Conservation (phyloP, 2,797 vertebrate genomes). For the Valencia hispanica region DNA sequence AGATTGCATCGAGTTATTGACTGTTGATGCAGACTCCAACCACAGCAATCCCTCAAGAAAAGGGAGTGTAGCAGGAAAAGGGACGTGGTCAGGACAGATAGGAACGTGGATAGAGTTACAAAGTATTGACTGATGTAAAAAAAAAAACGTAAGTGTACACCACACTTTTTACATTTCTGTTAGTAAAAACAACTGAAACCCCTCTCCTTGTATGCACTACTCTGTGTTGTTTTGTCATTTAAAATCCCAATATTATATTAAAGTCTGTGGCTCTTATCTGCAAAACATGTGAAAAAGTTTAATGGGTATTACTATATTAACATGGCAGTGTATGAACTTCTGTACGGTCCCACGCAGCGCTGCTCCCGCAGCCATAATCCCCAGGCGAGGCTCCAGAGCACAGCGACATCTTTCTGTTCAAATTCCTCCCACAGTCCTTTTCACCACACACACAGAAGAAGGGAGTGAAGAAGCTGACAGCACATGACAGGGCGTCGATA, state of each 20-base stretch:
- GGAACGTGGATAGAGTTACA: neutral
- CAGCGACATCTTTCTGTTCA: constrained; percentile 38
- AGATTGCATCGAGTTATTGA: too few species aligned
- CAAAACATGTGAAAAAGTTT: neutral
- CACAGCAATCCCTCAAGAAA: too few species aligned
- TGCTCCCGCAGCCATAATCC: constrained; percentile 39
- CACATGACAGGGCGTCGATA: constrained; percentile 59
- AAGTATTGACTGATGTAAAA: neutral
- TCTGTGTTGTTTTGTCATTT: neutral
- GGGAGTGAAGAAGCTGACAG: constrained; percentile 46
- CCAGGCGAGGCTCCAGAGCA: constrained; percentile 30
- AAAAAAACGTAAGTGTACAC: neutral
- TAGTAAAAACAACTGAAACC: neutral
- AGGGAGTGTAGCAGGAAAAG: neutral
- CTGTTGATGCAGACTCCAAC: too few species aligned
- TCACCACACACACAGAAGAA: constrained; percentile 2
- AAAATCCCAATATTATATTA: neutral
- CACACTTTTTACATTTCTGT: neutral
- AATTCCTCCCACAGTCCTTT: constrained; percentile 35
- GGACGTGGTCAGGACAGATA: neutral
- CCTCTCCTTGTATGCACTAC: neutral
- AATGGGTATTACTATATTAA: neutral
- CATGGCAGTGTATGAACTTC: constrained; percentile 28
- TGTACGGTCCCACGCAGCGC: constrained; percentile 23
- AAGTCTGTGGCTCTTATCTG: neutral